Percentiles rank a stretch among this genome's conserved stretches.
These are phyloP conservation scores for Chloroclystis v-ata DNA, from an alignment of 2,888 invertebrate species.

Conservation along the genomic window DNA sequence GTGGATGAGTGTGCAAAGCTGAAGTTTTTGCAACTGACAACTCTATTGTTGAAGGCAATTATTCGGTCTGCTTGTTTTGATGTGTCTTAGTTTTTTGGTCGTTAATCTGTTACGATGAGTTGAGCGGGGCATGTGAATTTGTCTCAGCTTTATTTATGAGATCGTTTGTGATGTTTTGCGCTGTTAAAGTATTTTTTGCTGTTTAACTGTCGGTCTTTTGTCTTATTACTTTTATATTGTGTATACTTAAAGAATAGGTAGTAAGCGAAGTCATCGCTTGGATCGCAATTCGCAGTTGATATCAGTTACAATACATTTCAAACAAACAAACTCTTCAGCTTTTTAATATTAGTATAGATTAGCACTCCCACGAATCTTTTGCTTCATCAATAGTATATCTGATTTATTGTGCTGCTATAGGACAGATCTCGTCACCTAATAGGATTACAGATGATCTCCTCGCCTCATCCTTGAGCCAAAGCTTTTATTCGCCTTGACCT, in stretches of 20 bases:
- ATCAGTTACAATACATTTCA: too few species aligned
- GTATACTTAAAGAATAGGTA: too few species aligned
- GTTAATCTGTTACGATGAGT: slow-evolving; percentile 18
- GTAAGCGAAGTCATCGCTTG: too few species aligned
- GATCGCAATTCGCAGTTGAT: too few species aligned
- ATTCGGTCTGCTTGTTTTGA: slow-evolving; percentile 28
- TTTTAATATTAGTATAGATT: too few species aligned
- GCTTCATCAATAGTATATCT: not conserved
- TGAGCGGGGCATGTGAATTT: slow-evolving; percentile 15
- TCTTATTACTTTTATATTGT: too few species aligned
- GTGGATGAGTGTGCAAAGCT: slow-evolving; percentile 27
- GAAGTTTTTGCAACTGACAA: slow-evolving; percentile 30
- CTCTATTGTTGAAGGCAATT: slow-evolving; percentile 34
- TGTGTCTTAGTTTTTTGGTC: slow-evolving; percentile 20
- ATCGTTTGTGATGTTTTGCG: slow-evolving; percentile 2
- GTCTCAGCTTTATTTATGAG: slow-evolving; percentile 16
- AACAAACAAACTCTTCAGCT: too few species aligned
- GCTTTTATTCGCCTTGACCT: slow-evolving; percentile 11
- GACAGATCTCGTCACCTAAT: slow-evolving; percentile 10
- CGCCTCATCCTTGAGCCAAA: slow-evolving; percentile 11
- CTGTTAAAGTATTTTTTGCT: too few species aligned
- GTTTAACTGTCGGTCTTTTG: too few species aligned
- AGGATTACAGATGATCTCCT: slow-evolving; percentile 13
- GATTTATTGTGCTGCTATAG: slow-evolving; percentile 4
- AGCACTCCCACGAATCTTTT: not conserved